Evolutionary conservation across 2,113 vertebrate species (phyloP).

Genomic region (Chaenocephalus aceratus): DNA sequence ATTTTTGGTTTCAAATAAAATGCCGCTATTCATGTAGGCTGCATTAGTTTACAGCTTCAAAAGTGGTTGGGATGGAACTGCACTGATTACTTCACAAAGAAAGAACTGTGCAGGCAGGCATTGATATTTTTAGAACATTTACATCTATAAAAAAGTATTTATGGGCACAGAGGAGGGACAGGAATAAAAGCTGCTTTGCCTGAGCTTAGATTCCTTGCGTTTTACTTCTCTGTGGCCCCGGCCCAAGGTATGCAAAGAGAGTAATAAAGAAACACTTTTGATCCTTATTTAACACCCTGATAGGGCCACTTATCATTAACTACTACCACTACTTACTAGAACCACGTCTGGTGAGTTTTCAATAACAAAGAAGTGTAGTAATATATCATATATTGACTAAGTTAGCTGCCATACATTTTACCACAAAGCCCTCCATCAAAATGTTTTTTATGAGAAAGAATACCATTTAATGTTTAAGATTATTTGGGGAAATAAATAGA

Average conservation of each 20-base stretch:
- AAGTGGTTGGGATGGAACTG: background rate
- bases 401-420: background rate
- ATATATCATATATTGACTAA: background rate
- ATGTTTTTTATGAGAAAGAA: background rate
- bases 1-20: constrained; percentile 20
- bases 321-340: background rate
- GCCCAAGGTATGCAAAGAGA: background rate
- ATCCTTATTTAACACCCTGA: background rate
- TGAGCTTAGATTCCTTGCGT: constrained; percentile 5
- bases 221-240: constrained; percentile 30
- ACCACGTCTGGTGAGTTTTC: background rate
- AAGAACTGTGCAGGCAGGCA: background rate
- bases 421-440: background rate
- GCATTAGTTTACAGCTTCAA: constrained; percentile 13
- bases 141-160: constrained; percentile 33
- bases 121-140: constrained; percentile 4
- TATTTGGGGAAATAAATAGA: constrained; percentile 15
- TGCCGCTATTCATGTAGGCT: background rate
- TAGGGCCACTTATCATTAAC: background rate
- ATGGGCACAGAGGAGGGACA: background rate
- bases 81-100: background rate
- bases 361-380: background rate
- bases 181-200: background rate
- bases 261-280: background rate
- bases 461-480: background rate